A percentile compares a stretch with the other conserved stretches of the same genome.
Evolutionary conservation across 2,888 invertebrate species (phyloP).

Genomic region (Aplocera efformata): DNA sequence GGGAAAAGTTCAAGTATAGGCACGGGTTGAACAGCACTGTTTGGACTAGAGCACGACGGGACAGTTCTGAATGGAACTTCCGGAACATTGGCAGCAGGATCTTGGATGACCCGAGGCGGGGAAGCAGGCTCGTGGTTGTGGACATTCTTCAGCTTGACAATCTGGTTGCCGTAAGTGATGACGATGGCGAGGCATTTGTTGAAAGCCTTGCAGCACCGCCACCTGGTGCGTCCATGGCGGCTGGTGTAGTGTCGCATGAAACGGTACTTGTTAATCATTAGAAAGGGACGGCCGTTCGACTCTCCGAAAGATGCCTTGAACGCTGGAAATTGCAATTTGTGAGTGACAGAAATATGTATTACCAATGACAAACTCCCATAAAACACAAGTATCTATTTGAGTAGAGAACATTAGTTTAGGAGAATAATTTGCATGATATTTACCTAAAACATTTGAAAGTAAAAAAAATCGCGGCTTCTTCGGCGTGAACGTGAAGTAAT

Average conservation of each 20-base stretch:
- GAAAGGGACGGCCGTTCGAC: constrained; percentile 44
- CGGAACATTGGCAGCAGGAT: neutral
- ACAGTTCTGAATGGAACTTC: constrained; percentile 11
- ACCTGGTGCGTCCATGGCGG: constrained; percentile 51
- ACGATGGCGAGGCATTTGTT: constrained; percentile 61
- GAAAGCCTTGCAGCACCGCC: constrained; percentile 63
- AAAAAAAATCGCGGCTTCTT: no score
- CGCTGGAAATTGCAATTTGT: constrained; percentile 15
- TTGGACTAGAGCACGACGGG: constrained; percentile 12
- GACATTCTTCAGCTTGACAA: constrained; percentile 58
- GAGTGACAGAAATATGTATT: constrained; percentile 4
- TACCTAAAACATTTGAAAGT: no score
- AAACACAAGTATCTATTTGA: no score
- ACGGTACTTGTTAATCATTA: constrained; percentile 53
- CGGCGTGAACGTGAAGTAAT: no score
- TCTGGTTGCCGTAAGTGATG: constrained; percentile 50
- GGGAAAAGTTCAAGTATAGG: constrained; percentile 20
- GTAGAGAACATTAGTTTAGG: no score
- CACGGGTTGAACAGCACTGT: constrained; percentile 12
- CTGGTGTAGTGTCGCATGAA: constrained; percentile 62
- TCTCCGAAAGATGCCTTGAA: constrained; percentile 34
- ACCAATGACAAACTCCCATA: no score
- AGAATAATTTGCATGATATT: no score
- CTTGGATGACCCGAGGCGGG: neutral
- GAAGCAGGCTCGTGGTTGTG: constrained; percentile 49